Evolutionary conservation across 2,113 vertebrate species (phyloP), one percentile per base, ranked within the genome.

Genomic region (Thunnus maccoyii): DNA sequence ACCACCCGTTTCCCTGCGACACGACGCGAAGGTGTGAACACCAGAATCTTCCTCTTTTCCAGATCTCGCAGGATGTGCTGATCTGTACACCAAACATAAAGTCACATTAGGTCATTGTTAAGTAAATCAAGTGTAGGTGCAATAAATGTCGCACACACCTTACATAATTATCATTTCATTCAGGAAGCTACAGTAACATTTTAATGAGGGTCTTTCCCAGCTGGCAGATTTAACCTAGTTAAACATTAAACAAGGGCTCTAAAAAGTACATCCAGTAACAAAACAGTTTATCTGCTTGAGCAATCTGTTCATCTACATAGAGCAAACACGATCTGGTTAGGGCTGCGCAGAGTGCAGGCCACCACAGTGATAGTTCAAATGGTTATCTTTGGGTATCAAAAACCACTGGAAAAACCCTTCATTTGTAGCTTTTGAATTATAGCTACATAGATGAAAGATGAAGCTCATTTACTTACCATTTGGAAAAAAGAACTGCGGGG

Each of bases 31-130:
- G 98, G 98, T 0, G 98, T 99, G 93, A 99, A 99, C 68, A 98
- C 97, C 74, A 99, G 84, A 57, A 97, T 96, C 93, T 97, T 98
- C 92, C 94, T 97, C 93, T 90, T 96, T 90, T 99, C 98, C 47
- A 99, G 96, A n/a, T 98, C 97, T 0, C 92, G 91, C 20, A 99
- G 95, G 22, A 99, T 97, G 78, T 97, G 91, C 89, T 99, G 98
- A 91, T 99, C 98, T 99, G 30, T 4, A n/a, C 58, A 72, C 0
- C n/a, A 55, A 48, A 50, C 1, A 47, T 3, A 20, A 4, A n/a
- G 25, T 54, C 48, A 8, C 17, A 20, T 2, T 1, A 41, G 9
- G 36, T 41, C 1, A 9, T 41, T 9, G 36, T 41, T 41, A 41
- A 41, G 36, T 41, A 41, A 41, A 41, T 41, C 32, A 30, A 46